phyloP scores from a whole-genome alignment of 2,113 vertebrate genomes.

The Heterochromis multidens region DNA sequence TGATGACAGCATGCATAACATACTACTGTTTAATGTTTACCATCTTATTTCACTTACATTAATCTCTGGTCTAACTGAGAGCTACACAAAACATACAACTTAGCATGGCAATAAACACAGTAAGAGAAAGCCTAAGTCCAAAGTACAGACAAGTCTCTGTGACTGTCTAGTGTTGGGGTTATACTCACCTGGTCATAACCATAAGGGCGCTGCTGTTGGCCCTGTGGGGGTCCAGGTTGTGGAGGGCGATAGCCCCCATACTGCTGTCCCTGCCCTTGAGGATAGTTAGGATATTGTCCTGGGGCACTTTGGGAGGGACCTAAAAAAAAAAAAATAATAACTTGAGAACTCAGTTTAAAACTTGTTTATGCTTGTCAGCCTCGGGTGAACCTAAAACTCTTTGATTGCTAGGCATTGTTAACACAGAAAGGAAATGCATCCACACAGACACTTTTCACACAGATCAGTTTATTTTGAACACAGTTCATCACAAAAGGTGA shows the following conservation, averaged over 20 bases:
- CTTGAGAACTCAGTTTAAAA: neutral
- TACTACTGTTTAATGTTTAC: slow-evolving; percentile 8
- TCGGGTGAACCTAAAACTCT: neutral
- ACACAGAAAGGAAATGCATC: neutral
- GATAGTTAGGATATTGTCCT: slow-evolving; percentile 95
- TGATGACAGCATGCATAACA: slow-evolving; percentile 62
- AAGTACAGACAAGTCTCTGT: neutral
- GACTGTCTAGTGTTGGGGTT: neutral
- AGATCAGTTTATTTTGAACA: neutral
- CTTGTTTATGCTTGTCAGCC: neutral
- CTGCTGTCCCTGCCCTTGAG: slow-evolving; percentile 96
- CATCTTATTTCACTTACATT: slow-evolving; percentile 11
- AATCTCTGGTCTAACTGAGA: slow-evolving; percentile 7
- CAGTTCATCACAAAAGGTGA: neutral
- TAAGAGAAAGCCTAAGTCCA: slow-evolving; percentile 17
- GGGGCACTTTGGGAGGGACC: slow-evolving; percentile 89
- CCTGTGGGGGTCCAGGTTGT: slow-evolving; percentile 93
- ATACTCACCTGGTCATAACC: slow-evolving; percentile 96
- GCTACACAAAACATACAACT: slow-evolving; percentile 21
- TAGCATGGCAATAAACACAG: slow-evolving; percentile 9
- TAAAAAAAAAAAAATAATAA: slow-evolving; percentile 41
- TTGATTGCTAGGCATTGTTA: neutral
- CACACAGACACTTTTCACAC: neutral
- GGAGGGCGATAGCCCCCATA: slow-evolving; percentile 92
- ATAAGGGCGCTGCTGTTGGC: slow-evolving; percentile 95